Evolutionary conservation across 2,888 invertebrate species (phyloP), one percentile per base, ranked within the genome.

Genomic region (Hydropsyche betteni): DNA sequence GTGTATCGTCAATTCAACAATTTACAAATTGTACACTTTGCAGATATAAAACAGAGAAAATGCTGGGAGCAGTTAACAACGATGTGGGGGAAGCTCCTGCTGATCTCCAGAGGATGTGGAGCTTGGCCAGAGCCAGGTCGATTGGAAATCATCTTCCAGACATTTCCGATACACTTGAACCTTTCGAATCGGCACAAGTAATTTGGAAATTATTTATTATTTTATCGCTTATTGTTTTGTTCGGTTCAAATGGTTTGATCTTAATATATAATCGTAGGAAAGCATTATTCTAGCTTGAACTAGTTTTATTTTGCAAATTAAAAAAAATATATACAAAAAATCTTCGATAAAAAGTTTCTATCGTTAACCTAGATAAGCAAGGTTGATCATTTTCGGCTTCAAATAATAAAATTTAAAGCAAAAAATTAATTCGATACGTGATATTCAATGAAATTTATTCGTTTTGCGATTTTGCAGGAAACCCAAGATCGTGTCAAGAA

Each of bases 31-130:
- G 24, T 24, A 24, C 24, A 24, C 24, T 24, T 24, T 24, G 24
- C 24, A 24, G 24, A 24, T 24, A 24, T 24, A 24, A 24, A 24
- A 24, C 5, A 14, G 16, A 55, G 75, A 85, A 84, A 81, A 87
- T 88, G 87, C 84, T 86, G 78, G 85, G 87, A 79, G 76, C 74
- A 36, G 84, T 85, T 50, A 83, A 84, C 12, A 89, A 90, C 81
- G 94, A 94, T 83, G 83, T 92, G 75, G 86, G 87, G 81, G 84
- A 86, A n/a, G 69, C 80, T 7, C 87, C 88, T 0, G 80, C 86
- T 80, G 87, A 86, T 3, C 84, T 88, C 75, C 88, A 87, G 81
- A 83, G 88, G 33, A 83, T 88, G 38, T 88, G 88, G 88, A 87
- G 85, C 79, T 80, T 87, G 77, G 87, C 88, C 74, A 84, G 88